Base-by-base conservation (phyloP, 2,113 vertebrate species). In the Oriolus oriolus region DNA sequence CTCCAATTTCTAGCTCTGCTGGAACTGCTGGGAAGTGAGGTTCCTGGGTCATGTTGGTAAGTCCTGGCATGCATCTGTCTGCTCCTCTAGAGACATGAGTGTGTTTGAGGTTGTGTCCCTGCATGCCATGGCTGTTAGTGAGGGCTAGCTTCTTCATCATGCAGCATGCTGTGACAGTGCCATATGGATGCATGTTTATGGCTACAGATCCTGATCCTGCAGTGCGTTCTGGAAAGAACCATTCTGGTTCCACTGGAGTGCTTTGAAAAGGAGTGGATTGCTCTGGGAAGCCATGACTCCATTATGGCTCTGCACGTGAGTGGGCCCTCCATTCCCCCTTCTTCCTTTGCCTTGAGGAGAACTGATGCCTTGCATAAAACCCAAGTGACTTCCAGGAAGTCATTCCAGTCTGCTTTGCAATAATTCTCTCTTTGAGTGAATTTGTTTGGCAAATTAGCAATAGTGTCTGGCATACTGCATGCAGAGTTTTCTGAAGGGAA, bases 141-240 rank as follows among this genome's bases (percentile, higher is more conserved):
- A 57, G 31, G 65, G 47, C 63, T 37, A 3, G 16, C 39, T 69
- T 16, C 71, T 53, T 45, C 13, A 22, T 26, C 15, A 3, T 4
- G 39, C 70, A 39, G 39, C 6, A 0, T 28, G 15, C 64, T 70
- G 30, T 57, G 68, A 5, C 33, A 44, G 26, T 57, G 53, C 59
- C 13, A 2, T 3, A 16, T 2, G 5, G 70, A 11, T 28, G 11
- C 18, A 11, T 19, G 0, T 11, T 18, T 59, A 16, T 35, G 79
- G 75, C 18, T 37, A 6, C 19, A 28, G 53, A 7, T 53, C 33
- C 69, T 30, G 26, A 15, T 21, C 63, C 42, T 53, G 41, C 63
- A 47, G 47, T 1, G 6, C 0, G 0, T 9, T 2, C 30, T 59
- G 63, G 2, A 3, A 30, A 35, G 44, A 64, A 31, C 30, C 5